Base-by-base conservation (phyloP, 1,140 invertebrate species). In the Coptotermes formosanus region DNA sequence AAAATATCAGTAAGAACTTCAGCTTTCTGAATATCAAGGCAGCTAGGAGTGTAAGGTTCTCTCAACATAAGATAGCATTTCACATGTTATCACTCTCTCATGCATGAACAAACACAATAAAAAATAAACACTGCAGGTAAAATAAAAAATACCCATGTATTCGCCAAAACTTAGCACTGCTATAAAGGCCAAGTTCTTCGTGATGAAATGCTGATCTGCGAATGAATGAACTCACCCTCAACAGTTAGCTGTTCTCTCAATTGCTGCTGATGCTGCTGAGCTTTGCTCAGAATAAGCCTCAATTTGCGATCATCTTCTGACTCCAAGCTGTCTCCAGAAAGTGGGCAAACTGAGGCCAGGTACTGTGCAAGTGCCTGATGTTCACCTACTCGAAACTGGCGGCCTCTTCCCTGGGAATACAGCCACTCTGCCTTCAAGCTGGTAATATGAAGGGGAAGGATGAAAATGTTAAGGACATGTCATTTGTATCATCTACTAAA, bases 351-450 rank as follows among this genome's bases (percentile, higher is more conserved):
- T 38, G 94, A 93, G 16, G 94, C 93, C 21, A 98, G 91, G 91
- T 98, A 98, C 87, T 97, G 95, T 45, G 95, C 94, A n/a, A 98
- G 89, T 86, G 95, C 93, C 23, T 92, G 90, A 88, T 98, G 97
- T 89, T 98, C 96, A 9, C 97, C 97, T 45, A 95, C 92, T 82
- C 95, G 94, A 92, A 96, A 98, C 90, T 97, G 95, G 86, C 97
- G 93, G 23, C 97, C 97, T 89, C 96, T 94, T 43, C 97, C 97
- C 92, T 98, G 97, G 88, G 96, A 97, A 90, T 97, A 98, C 82
- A 98, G 91, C 97, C 97, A 98, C 90, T 98, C 97, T n/a, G 96
- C 97, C 92, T 97, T 97, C 86, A 98, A 93, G 90, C 97, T 97
- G 91, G 82, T 92, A 91, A 84, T 55, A 4, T 19, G 14, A 55